Conservation (phyloP, 2,797 vertebrate species). For the Knipowitschia caucasica region DNA sequence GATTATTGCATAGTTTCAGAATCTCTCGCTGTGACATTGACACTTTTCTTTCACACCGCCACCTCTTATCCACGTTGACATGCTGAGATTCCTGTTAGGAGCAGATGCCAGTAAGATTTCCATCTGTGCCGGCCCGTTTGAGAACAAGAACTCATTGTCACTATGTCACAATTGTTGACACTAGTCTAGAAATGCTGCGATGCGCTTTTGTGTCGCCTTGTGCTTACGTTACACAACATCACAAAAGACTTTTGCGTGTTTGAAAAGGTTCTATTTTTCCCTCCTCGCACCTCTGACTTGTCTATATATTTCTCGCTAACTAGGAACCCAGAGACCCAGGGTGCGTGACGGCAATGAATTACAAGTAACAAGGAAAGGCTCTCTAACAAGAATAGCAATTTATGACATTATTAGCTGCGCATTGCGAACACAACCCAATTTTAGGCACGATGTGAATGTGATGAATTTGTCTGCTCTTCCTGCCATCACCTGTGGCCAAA, state of each 20-base stretch:
- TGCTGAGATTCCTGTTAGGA: not conserved
- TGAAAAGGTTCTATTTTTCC: conserved; percentile 52
- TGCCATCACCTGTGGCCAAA: conserved; percentile 13
- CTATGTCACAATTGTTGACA: conserved; percentile 35
- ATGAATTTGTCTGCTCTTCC: not conserved
- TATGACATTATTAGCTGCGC: not conserved
- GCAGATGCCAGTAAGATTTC: not conserved
- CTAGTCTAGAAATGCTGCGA: conserved; percentile 47
- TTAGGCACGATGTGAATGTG: not conserved
- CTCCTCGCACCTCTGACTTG: conserved; percentile 31
- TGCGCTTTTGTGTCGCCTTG: conserved; percentile 49
- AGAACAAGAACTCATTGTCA: conserved; percentile 27
- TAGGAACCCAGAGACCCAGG: conserved; percentile 6
- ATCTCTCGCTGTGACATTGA: not conserved
- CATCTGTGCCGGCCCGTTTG: conserved; percentile 8
- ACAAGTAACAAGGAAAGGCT: conserved; percentile 1
- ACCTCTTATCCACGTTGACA: not conserved
- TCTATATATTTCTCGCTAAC: conserved; percentile 29
- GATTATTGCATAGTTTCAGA: not conserved
- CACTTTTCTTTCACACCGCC: not conserved
- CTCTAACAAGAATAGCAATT: not conserved
- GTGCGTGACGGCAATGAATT: not conserved
- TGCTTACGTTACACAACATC: conserved; percentile 23
- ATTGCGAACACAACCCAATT: not conserved
- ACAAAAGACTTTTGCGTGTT: conserved; percentile 41